Evolutionary conservation across 2,888 invertebrate species (phyloP).

Genomic region (Tortricodes alternella): DNA sequence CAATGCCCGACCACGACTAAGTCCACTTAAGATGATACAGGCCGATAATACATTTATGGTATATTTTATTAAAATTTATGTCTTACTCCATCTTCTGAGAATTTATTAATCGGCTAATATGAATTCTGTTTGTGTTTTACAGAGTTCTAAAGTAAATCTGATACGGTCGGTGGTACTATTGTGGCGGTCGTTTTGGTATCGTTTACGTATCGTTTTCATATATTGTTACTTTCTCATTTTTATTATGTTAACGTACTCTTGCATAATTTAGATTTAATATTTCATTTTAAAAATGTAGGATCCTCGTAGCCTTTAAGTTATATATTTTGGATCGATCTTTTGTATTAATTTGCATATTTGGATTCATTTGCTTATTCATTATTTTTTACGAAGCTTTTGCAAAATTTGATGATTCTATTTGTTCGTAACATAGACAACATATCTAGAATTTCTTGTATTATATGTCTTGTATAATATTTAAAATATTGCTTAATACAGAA

Average conservation of each 20-base stretch:
- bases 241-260: background rate
- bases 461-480: slow-evolving; percentile 27
- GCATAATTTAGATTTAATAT: background rate
- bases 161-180: slow-evolving; percentile 39
- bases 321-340: too few species aligned
- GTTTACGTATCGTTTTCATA: slow-evolving; percentile 9
- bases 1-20: slow-evolving; percentile 52
- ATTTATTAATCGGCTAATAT: slow-evolving; percentile 81
- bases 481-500: slow-evolving; percentile 40
- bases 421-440: too few species aligned
- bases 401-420: too few species aligned
- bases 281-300: too few species aligned
- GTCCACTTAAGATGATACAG: slow-evolving; percentile 63
- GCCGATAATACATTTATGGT: slow-evolving; percentile 66
- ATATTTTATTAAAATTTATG: slow-evolving; percentile 80
- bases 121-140: slow-evolving; percentile 73
- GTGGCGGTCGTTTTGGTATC: slow-evolving; percentile 13
- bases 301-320: too few species aligned
- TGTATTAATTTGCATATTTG: too few species aligned
- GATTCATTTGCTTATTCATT: too few species aligned
- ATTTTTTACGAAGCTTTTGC: too few species aligned
- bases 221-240: slow-evolving; percentile 3
- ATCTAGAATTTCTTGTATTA: background rate
- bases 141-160: slow-evolving; percentile 53
- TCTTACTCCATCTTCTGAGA: slow-evolving; percentile 77